phyloP scores from a whole-genome alignment of 2,113 vertebrate genomes.

The Phodopus roborovskii region DNA sequence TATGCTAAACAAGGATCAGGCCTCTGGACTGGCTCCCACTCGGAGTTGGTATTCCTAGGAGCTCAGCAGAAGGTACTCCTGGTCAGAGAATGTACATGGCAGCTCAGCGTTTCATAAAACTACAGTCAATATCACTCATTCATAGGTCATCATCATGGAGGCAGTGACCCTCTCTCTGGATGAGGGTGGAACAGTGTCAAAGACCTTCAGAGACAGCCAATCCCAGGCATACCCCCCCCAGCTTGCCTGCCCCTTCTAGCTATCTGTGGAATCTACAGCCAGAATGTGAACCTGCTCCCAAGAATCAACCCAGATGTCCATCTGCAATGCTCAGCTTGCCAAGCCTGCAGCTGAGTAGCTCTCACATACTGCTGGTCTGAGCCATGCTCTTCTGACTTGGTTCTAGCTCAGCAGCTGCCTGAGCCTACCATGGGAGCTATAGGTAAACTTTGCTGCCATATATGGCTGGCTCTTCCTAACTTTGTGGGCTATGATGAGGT shows the following conservation, averaged over 20 bases:
- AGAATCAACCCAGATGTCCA: background rate
- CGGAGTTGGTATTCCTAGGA: background rate
- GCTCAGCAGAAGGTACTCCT: background rate
- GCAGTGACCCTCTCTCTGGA: background rate
- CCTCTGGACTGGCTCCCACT: background rate
- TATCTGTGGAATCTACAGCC: background rate
- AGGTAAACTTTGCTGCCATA: background rate
- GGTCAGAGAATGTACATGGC: background rate
- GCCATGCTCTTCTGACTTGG: rapidly evolving
- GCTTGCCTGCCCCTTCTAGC: background rate
- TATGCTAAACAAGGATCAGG: background rate
- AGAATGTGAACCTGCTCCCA: rapidly evolving
- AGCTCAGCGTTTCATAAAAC: background rate
- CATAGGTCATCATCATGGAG: background rate
- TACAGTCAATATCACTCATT: background rate
- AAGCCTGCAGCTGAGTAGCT: too few species aligned
- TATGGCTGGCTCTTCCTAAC: too few species aligned
- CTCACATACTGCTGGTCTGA: background rate
- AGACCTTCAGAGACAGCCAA: background rate
- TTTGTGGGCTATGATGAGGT: background rate
- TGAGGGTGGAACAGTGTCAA: background rate
- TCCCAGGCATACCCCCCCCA: background rate
- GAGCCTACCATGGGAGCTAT: rapidly evolving
- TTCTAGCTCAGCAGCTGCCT: background rate
- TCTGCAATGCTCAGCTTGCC: rapidly evolving